These are phyloP conservation scores for Cybosia mesomella DNA, from an alignment of 2,888 invertebrate genomes.

Conservation along the genomic window DNA sequence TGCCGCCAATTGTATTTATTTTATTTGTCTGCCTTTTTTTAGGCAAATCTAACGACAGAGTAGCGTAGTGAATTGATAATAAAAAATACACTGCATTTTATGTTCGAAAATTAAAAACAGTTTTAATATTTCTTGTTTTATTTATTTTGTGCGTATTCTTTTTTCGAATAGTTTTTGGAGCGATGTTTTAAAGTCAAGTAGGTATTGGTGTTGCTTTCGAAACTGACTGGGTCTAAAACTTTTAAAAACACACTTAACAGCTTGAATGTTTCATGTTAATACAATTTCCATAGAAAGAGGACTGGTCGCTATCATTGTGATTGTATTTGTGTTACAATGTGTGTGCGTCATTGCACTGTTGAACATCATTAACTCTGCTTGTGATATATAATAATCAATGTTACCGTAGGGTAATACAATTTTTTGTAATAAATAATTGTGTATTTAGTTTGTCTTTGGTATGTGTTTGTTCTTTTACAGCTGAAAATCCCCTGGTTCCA, in stretches of 20 bases:
- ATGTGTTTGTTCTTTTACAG: background rate
- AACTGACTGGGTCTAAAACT: slow-evolving; percentile 32
- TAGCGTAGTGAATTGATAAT: too few relatives aligned
- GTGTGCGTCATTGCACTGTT: slow-evolving; percentile 46
- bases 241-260: slow-evolving; percentile 45
- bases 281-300: slow-evolving; percentile 30
- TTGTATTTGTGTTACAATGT: slow-evolving; percentile 39
- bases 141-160: background rate
- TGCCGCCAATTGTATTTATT: background rate
- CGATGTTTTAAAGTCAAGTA: slow-evolving; percentile 38
- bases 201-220: slow-evolving; percentile 43
- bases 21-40: background rate
- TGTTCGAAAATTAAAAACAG: too few relatives aligned
- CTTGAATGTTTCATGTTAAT: slow-evolving; percentile 44
- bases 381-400: slow-evolving; percentile 62
- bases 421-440: slow-evolving; percentile 37
- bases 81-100: background rate
- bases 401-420: slow-evolving; percentile 61
- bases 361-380: slow-evolving; percentile 54
- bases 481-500: background rate
- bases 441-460: slow-evolving; percentile 29
- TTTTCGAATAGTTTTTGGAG: slow-evolving; percentile 13
- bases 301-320: slow-evolving; percentile 25
- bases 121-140: too few relatives aligned
- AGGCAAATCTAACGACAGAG: background rate